Evolutionary conservation across 1,140 invertebrate genomes (phyloP).

Genomic region (Pseudomyrmex flavicornis): DNA sequence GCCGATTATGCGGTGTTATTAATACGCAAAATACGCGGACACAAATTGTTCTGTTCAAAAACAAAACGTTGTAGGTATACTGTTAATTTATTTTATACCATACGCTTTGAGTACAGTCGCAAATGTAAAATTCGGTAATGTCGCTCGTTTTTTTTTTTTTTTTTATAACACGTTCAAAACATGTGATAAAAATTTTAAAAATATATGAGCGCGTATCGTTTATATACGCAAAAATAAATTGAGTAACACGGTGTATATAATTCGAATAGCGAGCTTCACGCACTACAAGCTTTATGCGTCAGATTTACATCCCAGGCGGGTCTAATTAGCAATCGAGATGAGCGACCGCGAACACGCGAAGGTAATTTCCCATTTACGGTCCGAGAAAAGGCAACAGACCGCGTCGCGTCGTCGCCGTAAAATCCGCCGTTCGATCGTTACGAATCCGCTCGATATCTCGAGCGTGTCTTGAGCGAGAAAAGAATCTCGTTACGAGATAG

Average conservation of each 20-base stretch:
- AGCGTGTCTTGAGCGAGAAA: slow-evolving; percentile 22
- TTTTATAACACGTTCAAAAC: too few relatives aligned
- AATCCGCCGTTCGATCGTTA: slow-evolving; percentile 31
- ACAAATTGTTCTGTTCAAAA: slow-evolving; percentile 5
- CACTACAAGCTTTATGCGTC: slow-evolving; percentile 16
- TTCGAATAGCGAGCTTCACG: slow-evolving; percentile 9
- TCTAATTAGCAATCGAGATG: slow-evolving; percentile 53
- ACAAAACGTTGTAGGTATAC: neutral
- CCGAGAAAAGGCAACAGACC: slow-evolving; percentile 22
- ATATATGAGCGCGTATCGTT: neutral
- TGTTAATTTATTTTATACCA: slow-evolving; percentile 9
- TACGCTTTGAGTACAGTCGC: too few relatives aligned
- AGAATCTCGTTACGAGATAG: slow-evolving; percentile 61
- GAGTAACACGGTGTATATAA: slow-evolving; percentile 9
- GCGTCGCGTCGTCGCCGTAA: slow-evolving; percentile 25
- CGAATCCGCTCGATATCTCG: slow-evolving; percentile 43
- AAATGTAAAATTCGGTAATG: too few relatives aligned
- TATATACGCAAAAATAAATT: neutral
- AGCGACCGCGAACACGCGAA: slow-evolving; percentile 35
- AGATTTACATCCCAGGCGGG: slow-evolving; percentile 7
- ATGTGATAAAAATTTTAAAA: neutral
- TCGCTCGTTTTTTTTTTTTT: too few relatives aligned
- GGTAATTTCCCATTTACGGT: slow-evolving; percentile 52
- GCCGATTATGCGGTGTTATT: neutral
- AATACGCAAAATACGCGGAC: neutral